These are phyloP conservation scores for Leptinotarsa texana DNA, from an alignment of 1,140 invertebrate species.

Conservation along the genomic window DNA sequence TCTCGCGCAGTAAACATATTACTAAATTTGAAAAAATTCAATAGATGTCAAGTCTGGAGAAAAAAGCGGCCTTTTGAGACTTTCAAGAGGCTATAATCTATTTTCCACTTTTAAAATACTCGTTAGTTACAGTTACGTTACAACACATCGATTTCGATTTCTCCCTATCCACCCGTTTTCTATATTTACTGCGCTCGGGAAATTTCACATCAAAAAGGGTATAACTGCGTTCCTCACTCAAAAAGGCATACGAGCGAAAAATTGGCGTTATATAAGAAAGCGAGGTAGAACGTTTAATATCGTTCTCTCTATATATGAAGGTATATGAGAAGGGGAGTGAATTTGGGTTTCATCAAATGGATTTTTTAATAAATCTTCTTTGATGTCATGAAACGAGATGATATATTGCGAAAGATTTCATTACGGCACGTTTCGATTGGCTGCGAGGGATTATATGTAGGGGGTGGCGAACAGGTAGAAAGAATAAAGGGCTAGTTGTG, in stretches of 20 bases:
- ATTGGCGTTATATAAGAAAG: not conserved
- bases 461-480: no score
- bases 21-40: no score
- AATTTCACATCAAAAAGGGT: slow-evolving; percentile 3
- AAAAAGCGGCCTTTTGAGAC: no score
- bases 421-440: not conserved
- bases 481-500: no score
- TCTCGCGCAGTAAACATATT: no score
- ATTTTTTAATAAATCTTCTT: slow-evolving; percentile 4
- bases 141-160: no score
- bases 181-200: not conserved
- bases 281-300: not conserved
- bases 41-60: no score
- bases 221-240: not conserved
- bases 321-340: not conserved
- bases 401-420: not conserved
- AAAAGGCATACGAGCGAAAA: not conserved
- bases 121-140: no score
- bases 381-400: not conserved
- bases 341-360: not conserved
- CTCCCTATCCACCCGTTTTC: no score
- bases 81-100: no score
- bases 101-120: no score
- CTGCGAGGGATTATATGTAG: not conserved
- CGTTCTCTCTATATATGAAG: not conserved